Base-by-base conservation (phyloP, 2,888 invertebrate species). In the Pristionchus entomophagus region DNA sequence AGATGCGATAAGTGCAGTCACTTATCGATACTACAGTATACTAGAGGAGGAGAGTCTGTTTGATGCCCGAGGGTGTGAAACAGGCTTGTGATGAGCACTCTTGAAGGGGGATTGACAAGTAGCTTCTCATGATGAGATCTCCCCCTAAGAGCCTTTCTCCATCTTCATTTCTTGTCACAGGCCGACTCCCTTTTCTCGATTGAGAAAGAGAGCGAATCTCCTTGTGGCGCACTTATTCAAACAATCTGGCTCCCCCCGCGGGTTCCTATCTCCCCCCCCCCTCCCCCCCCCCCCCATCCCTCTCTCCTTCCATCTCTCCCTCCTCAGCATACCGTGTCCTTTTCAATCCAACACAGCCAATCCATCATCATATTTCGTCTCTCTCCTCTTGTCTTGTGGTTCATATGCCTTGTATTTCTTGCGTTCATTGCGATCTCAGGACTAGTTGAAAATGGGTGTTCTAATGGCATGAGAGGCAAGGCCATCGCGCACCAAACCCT, bases 181-280 rank as follows among this genome's bases (percentile, higher is more conserved):
- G 12, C 73, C 73, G 65, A 19, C 65, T 35, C 73, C 19, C n/a
- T 35, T 78, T 78, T 53, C 51, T 51, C 78, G 78, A 51, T 78
- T 12, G 65, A 65, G 65, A 65, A 51, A 59, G 65, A 69, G 73
- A 73, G 38, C 32, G 73, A 73, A 45, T 73, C 73, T 45, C 38
- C 65, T 65, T 73, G 73, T 73, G 73, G 73, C 73, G 73, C 73
- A 80, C 51, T 80, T 53, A 53, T 53, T 80, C 80, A 56, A 80
- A 80, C 80, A 53, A 80, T 80, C 56, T 53, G 32, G 22, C 45
- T 49, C 49, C 78, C 78, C 45, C 49, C 32, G 26, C 51, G 78
- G 51, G 78, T 45, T 78, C 49, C 49, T 49, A 78, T 78, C 49
- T 22, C 45, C 8, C 35, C 26, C 78, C 83, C 26, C 17, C 62